These are phyloP conservation scores for Ictalurus furcatus DNA, from an alignment of 2,113 vertebrate species.

Conservation along the genomic window DNA sequence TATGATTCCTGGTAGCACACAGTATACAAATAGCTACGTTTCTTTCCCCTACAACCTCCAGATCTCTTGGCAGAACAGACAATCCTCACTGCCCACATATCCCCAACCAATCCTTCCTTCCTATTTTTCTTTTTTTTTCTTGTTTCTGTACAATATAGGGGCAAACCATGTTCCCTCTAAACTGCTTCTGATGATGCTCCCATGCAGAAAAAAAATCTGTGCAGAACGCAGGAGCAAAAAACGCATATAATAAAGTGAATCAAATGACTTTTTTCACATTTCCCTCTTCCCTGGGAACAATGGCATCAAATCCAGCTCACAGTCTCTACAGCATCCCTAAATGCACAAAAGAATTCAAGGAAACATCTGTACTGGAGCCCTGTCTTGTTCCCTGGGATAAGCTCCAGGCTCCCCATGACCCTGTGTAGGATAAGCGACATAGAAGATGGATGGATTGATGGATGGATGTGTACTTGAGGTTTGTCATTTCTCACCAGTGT, in stretches of 20 bases:
- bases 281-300: not conserved
- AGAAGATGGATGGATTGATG: too few relatives aligned
- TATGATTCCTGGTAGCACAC: too few relatives aligned
- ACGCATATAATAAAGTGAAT: not conserved
- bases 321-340: not conserved
- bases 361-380: too few relatives aligned
- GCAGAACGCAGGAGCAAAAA: not conserved
- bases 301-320: not conserved
- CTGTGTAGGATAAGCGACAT: too few relatives aligned
- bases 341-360: not conserved
- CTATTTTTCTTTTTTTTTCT: not conserved
- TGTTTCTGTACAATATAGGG: not conserved
- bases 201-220: not conserved
- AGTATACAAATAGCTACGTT: not conserved
- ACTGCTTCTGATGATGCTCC: not conserved
- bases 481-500: not conserved
- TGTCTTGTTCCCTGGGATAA: too few relatives aligned
- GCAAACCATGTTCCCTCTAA: not conserved
- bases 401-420: too few relatives aligned
- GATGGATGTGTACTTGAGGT: not conserved
- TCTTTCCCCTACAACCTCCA: not conserved
- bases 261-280: not conserved
- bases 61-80: not conserved
- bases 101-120: too few relatives aligned
- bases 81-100: not conserved